phyloP scores from a whole-genome alignment of 2,797 vertebrate genomes.

The Oreochromis mossambicus region DNA sequence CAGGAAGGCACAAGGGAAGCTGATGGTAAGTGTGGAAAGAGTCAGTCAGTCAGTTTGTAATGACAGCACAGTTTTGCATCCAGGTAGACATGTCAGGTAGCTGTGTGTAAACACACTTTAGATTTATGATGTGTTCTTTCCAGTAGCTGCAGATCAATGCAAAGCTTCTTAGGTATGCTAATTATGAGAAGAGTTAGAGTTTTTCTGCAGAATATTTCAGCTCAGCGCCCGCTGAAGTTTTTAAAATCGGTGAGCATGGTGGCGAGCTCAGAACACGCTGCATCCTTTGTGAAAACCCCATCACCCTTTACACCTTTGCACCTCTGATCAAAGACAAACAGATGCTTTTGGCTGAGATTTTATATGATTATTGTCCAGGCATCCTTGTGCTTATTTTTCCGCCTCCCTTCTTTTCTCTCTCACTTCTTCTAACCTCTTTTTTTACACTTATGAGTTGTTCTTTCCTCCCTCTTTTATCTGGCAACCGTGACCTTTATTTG shows the following conservation, averaged over 20 bases:
- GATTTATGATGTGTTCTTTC: not conserved
- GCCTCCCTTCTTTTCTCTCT: not conserved
- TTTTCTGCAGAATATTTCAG: not conserved
- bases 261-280: rapidly evolving
- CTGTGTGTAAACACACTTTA: not conserved
- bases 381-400: not conserved
- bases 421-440: not conserved
- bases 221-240: not conserved
- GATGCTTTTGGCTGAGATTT: not conserved
- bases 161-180: not conserved
- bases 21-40: not conserved
- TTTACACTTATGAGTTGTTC: not conserved
- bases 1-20: not conserved
- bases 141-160: not conserved
- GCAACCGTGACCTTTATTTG: not conserved
- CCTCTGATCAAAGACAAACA: not conserved
- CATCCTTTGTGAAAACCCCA: rapidly evolving
- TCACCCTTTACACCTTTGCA: rapidly evolving
- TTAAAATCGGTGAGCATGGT: rapidly evolving
- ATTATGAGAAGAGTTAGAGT: not conserved
- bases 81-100: not conserved
- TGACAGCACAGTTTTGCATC: not conserved
- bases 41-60: not conserved
- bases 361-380: not conserved
- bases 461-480: not conserved